Conservation (phyloP, 1,140 invertebrate species). For the Drosophila trapezifrons region DNA sequence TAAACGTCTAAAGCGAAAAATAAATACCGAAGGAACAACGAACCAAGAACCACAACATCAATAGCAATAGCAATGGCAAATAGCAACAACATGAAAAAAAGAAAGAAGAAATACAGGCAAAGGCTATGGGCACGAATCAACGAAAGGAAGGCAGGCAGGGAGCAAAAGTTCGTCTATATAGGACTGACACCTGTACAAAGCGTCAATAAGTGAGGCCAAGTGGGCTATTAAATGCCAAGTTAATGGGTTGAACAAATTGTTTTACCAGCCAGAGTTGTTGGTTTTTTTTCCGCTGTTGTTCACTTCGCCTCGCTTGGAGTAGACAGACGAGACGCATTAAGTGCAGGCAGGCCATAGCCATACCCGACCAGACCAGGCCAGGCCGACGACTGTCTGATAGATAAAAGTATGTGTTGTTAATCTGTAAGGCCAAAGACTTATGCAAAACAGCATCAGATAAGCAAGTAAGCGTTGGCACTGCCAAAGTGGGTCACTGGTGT, state of each 20-base stretch:
- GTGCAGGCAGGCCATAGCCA: constrained; percentile 8
- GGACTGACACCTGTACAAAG: constrained; percentile 48
- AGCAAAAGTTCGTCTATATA: constrained; percentile 8
- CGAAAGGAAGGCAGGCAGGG: not conserved
- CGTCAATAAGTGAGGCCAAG: constrained; percentile 50
- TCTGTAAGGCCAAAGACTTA: constrained; percentile 21
- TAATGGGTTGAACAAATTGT: constrained; percentile 49
- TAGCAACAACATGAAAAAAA: not conserved
- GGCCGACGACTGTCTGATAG: constrained; percentile 29
- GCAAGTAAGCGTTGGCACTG: constrained; percentile 4
- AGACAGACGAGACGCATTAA: constrained; percentile 29
- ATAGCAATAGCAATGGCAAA: constrained; percentile 9
- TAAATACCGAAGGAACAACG: constrained; percentile 11
- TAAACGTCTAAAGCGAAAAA: constrained; percentile 16
- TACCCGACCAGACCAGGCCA: too few relatives aligned
- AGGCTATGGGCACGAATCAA: constrained; percentile 2
- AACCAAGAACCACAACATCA: not conserved
- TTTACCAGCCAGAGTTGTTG: constrained; percentile 22
- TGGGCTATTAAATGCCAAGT: constrained; percentile 52
- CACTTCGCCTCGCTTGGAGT: constrained; percentile 21
- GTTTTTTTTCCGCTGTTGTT: constrained; percentile 25
- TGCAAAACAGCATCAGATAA: constrained; percentile 20
- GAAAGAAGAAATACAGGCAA: not conserved
- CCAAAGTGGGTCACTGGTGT: constrained; percentile 4
- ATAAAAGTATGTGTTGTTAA: constrained; percentile 20